Conservation (phyloP, 2,888 invertebrate species). For the Xestia xanthographa region DNA sequence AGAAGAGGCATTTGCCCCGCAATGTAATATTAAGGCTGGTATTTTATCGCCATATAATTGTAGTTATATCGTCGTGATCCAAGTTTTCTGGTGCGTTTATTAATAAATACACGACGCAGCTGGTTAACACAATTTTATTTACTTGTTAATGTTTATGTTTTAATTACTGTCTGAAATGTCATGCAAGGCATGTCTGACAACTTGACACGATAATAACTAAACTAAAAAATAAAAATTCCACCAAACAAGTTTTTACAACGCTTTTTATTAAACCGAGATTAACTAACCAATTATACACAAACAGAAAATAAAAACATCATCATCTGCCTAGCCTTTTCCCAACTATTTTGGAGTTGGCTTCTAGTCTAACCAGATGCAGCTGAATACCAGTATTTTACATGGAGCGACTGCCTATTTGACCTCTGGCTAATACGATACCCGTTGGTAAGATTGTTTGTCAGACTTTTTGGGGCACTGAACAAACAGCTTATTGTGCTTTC, state of each 20-base stretch:
- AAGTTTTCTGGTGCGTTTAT: background rate
- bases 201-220: slow-evolving; percentile 13
- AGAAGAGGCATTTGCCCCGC: background rate
- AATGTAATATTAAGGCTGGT: background rate
- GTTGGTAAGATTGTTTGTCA: no score
- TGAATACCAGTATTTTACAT: no score
- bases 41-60: background rate
- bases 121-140: background rate
- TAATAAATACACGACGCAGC: background rate
- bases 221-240: background rate
- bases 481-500: no score
- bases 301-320: background rate
- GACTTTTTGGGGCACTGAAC: no score
- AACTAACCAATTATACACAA: background rate
- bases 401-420: no score
- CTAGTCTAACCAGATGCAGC: no score
- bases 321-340: no score
- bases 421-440: no score
- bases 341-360: no score
- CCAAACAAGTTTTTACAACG: background rate
- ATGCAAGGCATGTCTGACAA: background rate
- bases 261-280: background rate
- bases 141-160: background rate
- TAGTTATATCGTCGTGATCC: background rate
- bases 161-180: background rate